phyloP scores from a whole-genome alignment of 2,113 vertebrate species.

The Anoura caudifer region DNA sequence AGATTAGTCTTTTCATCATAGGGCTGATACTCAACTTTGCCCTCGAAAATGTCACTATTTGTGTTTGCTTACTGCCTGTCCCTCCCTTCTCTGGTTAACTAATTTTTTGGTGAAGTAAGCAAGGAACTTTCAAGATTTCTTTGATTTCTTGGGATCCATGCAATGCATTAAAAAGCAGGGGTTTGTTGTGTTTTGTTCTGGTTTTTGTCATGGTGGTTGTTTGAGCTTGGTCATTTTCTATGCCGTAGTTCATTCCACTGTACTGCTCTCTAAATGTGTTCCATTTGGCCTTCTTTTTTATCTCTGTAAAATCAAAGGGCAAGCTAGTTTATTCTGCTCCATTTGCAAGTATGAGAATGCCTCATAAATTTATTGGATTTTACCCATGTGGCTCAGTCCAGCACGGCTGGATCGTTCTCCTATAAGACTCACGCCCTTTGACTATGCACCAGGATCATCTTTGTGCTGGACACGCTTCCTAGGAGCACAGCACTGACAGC shows the following conservation, averaged over 20 bases:
- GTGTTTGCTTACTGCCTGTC: background rate
- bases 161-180: background rate
- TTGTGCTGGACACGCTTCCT: background rate
- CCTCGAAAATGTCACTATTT: background rate
- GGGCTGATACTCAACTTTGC: background rate
- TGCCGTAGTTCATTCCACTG: background rate
- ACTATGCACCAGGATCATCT: background rate
- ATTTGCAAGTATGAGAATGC: background rate
- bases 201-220: background rate
- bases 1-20: background rate
- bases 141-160: background rate
- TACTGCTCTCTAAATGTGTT: background rate
- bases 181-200: background rate
- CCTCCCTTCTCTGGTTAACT: background rate
- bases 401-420: background rate
- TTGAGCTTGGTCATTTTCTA: background rate
- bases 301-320: background rate
- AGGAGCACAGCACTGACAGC: background rate
- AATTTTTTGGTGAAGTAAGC: background rate
- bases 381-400: background rate
- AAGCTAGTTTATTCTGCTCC: background rate
- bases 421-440: background rate
- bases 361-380: background rate
- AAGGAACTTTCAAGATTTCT: background rate
- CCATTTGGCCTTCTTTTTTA: background rate